Percentiles rank a stretch among this genome's conserved stretches.
Conservation (phyloP, 1,140 invertebrate genomes). For the Dendrolimus punctatus region DNA sequence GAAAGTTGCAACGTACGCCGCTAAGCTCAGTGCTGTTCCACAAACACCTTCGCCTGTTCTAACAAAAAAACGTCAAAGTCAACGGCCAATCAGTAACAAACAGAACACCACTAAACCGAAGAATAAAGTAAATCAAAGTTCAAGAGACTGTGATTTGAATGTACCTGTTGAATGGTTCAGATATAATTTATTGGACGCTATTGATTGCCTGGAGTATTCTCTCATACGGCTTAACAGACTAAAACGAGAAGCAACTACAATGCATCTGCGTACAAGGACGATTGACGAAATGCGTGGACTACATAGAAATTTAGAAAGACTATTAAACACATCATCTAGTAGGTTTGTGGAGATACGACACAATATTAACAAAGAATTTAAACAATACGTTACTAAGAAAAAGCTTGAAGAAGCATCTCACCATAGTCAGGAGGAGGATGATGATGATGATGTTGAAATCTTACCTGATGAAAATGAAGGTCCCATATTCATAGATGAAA, state of each 20-base stretch:
- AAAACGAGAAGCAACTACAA: constrained; percentile 49
- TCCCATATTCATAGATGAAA: constrained; percentile 70
- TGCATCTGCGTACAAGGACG: constrained; percentile 44
- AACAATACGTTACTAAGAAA: constrained; percentile 56
- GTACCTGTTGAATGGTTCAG: constrained; percentile 65
- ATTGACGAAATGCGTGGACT: constrained; percentile 54
- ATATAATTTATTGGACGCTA: constrained; percentile 61
- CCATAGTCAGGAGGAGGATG: constrained; percentile 35
- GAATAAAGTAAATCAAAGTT: constrained; percentile 22
- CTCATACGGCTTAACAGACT: constrained; percentile 49
- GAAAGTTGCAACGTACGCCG: constrained; percentile 42
- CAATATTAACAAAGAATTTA: constrained; percentile 60
- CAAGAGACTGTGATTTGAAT: constrained; percentile 36
- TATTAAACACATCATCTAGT: constrained; percentile 45
- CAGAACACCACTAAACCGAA: constrained; percentile 19
- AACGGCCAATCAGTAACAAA: constrained; percentile 15
- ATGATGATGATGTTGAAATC: constrained; percentile 61
- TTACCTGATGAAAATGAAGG: constrained; percentile 56
- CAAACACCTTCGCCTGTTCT: constrained; percentile 7
- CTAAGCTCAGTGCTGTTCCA: constrained; percentile 44
- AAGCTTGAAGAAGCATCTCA: constrained; percentile 5
- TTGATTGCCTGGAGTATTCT: constrained; percentile 62
- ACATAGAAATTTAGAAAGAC: constrained; percentile 50
- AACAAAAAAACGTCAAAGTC: constrained; percentile 8
- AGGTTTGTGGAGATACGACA: constrained; percentile 58